Conservation (phyloP, 2,797 vertebrate species). For the Acomys russatus region DNA sequence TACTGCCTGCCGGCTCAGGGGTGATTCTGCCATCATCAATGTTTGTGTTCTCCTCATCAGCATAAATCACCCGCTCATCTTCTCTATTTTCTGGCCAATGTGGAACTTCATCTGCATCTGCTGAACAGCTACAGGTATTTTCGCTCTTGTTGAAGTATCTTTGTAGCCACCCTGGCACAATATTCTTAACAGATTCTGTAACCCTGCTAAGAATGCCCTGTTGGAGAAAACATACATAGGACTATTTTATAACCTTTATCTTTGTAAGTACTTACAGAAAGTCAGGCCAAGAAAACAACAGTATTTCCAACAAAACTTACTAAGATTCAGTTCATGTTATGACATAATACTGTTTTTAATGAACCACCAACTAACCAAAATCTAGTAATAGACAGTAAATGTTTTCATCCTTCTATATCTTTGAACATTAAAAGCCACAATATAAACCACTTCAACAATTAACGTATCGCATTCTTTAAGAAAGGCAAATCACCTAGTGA, state of each 20-base stretch:
- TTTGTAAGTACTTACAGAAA: conserved; percentile 56
- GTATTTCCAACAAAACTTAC: conserved; percentile 40
- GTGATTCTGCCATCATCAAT: conserved; percentile 91
- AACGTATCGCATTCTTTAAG: conserved; percentile 1
- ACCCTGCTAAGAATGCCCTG: conserved; percentile 97
- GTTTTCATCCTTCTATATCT: conserved; percentile 41
- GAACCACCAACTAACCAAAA: conserved; percentile 39
- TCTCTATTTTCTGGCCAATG: conserved; percentile 87
- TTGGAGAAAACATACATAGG: conserved; percentile 79
- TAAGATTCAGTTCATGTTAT: conserved; percentile 24
- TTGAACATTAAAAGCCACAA: conserved; percentile 47
- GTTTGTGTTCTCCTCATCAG: conserved; percentile 90
- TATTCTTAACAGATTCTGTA: conserved; percentile 98
- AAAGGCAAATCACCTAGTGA: background rate
- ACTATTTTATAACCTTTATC: conserved; percentile 55
- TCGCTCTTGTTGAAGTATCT: conserved; percentile 95
- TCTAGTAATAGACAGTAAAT: conserved; percentile 21
- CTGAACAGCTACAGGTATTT: conserved; percentile 86
- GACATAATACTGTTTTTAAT: background rate
- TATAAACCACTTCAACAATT: conserved; percentile 55
- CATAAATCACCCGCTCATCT: conserved; percentile 87
- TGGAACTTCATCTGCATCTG: conserved; percentile 86
- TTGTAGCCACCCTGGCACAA: conserved; percentile 98
- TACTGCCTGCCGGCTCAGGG: conserved; percentile 93
- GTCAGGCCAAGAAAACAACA: conserved; percentile 23